Percentiles rank a stretch among this genome's conserved stretches.
Conservation (phyloP, 1,140 invertebrate genomes). For the Hypothenemus hampei region DNA sequence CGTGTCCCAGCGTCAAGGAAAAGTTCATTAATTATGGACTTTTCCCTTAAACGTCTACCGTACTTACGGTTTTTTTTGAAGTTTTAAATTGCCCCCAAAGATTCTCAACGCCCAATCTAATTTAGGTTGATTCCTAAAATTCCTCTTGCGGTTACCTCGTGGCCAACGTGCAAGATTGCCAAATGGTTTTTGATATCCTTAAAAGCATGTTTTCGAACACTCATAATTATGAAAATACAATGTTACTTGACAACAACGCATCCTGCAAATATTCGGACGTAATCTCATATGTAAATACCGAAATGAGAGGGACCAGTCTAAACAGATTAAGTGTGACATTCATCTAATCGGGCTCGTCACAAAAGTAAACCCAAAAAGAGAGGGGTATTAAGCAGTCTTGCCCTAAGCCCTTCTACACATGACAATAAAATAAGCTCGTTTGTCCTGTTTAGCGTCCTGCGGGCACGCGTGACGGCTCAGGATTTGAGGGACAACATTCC, state of each 20-base stretch:
- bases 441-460: conserved; percentile 14
- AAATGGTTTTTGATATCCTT: no score
- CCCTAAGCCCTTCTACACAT: conserved; percentile 27
- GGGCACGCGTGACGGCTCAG: conserved; percentile 4
- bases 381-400: conserved; percentile 26
- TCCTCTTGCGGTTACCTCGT: no score
- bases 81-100: conserved; percentile 20
- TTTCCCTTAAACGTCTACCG: conserved; percentile 4
- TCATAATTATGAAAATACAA: no score
- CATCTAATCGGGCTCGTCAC: conserved; percentile 26
- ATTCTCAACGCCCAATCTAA: conserved; percentile 4
- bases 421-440: conserved; percentile 24
- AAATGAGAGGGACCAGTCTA: conserved; percentile 15
- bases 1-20: conserved; percentile 9
- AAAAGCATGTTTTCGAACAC: no score
- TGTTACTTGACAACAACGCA: no score
- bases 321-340: conserved; percentile 26
- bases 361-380: conserved; percentile 22
- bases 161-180: no score
- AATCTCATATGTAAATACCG: conserved; percentile 21
- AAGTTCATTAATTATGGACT: conserved; percentile 18
- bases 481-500: conserved; percentile 10
- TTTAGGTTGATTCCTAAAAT: no score
- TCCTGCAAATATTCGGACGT: no score
- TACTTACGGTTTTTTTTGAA: conserved; percentile 13